These are phyloP conservation scores for Athalia rosae DNA, from an alignment of 2,888 invertebrate genomes.

Conservation along the genomic window DNA sequence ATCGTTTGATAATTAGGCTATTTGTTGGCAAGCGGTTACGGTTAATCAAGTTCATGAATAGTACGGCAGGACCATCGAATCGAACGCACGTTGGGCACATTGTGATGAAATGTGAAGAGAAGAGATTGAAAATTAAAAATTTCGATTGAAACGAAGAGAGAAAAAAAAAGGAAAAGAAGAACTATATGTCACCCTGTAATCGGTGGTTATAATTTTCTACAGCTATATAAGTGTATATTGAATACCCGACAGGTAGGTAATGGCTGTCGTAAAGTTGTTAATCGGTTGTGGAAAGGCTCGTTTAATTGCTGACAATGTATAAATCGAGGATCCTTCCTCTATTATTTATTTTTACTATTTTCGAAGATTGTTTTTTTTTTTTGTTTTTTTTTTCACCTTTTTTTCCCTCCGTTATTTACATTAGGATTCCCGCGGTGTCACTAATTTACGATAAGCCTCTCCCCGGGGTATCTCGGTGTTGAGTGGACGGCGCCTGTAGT, in stretches of 20 bases:
- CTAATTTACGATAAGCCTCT: conserved; percentile 48
- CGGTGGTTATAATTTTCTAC: no score
- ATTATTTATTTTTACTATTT: not conserved
- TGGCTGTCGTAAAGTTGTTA: conserved; percentile 41
- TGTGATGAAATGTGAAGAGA: not conserved
- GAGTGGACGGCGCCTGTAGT: conserved; percentile 46
- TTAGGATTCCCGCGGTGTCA: conserved; percentile 56
- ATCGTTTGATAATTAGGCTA: conserved; percentile 28
- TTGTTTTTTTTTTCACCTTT: not conserved
- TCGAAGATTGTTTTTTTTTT: not conserved
- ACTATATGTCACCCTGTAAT: no score
- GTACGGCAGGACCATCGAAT: conserved; percentile 5
- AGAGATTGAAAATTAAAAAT: not conserved
- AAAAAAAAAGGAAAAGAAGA: not conserved
- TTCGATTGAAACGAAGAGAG: not conserved
- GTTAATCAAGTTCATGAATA: not conserved
- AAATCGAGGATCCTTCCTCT: conserved; percentile 52
- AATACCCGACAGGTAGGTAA: not conserved
- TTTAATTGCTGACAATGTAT: conserved; percentile 59
- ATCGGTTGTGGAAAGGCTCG: conserved; percentile 46
- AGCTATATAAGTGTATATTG: no score
- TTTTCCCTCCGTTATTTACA: conserved; percentile 53
- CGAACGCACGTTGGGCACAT: no score
- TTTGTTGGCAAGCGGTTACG: conserved; percentile 24
- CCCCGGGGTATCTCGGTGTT: conserved; percentile 45